A percentile compares a stretch with the other conserved stretches of the same genome.
Conservation (phyloP, 2,797 vertebrate genomes). For the Pipistrellus kuhlii region DNA sequence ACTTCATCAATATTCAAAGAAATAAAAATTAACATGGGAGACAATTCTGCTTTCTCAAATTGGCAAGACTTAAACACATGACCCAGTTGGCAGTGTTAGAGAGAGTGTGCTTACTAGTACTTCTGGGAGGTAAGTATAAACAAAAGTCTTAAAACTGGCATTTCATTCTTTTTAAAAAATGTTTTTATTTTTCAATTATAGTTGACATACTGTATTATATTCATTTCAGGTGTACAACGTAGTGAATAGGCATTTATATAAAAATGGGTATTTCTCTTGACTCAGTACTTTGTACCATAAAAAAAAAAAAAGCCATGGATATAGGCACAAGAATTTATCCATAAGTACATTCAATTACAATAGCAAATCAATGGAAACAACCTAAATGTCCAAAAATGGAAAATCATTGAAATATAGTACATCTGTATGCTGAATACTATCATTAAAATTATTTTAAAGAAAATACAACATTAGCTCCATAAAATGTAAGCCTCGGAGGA, state of each 20-base stretch:
- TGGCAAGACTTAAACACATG: slow-evolving; percentile 21
- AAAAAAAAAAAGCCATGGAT: neutral
- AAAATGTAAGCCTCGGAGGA: neutral
- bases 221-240: neutral
- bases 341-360: neutral
- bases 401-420: neutral
- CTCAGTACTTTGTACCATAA: neutral
- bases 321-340: neutral
- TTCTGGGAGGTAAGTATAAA: neutral
- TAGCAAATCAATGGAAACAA: neutral
- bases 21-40: neutral
- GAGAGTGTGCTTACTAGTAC: too few relatives aligned
- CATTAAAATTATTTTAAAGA: neutral
- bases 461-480: neutral
- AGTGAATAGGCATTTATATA: neutral
- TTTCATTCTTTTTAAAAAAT: neutral
- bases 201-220: neutral
- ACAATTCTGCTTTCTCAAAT: slow-evolving; percentile 28
- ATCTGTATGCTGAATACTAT: neutral
- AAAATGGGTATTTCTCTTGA: neutral
- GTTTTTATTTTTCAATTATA: neutral
- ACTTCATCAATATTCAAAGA: too few relatives aligned
- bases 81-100: neutral
- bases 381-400: neutral
- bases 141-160: neutral